phyloP scores from a whole-genome alignment of 2,797 vertebrate genomes.

The Aulostomus chinensis region DNA sequence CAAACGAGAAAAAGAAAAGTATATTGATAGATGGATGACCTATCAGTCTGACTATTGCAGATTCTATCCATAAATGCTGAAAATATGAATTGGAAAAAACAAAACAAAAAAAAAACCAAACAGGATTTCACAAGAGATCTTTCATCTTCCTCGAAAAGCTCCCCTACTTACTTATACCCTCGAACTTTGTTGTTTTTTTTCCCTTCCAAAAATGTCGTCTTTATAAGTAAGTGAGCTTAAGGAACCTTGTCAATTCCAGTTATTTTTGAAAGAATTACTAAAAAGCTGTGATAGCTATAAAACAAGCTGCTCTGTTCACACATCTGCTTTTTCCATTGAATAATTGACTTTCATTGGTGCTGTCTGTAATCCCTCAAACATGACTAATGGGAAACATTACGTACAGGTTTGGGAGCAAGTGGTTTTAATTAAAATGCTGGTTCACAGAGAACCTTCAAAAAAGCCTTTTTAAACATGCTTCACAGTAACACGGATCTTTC shows the following conservation, averaged over 20 bases:
- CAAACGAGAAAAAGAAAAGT: too few species aligned
- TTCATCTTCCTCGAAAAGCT: conserved; percentile 12
- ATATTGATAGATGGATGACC: too few species aligned
- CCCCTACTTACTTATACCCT: conserved; percentile 30
- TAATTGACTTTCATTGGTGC: conserved; percentile 85
- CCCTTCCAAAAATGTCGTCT: conserved; percentile 43
- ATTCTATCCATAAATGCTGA: too few species aligned
- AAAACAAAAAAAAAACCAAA: too few species aligned
- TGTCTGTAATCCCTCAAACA: conserved; percentile 90
- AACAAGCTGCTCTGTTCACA: conserved; percentile 78
- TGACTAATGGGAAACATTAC: conserved; percentile 93
- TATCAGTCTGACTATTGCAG: too few species aligned
- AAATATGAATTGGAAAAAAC: too few species aligned
- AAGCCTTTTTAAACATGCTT: conserved; percentile 60
- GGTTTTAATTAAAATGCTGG: conserved; percentile 81
- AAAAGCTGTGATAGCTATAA: conserved; percentile 74
- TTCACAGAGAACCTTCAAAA: conserved; percentile 67
- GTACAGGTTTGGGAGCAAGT: conserved; percentile 75
- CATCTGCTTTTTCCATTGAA: conserved; percentile 91
- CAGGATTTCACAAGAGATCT: too few species aligned
- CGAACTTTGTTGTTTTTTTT: conserved; percentile 34
- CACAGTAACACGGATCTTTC: conserved; percentile 55
- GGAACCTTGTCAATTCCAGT: conserved; percentile 68
- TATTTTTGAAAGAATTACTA: conserved; percentile 68
- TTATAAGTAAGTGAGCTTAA: conserved; percentile 63